phyloP scores from a whole-genome alignment of 2,113 vertebrate species.

The Atherinomorus stipes region DNA sequence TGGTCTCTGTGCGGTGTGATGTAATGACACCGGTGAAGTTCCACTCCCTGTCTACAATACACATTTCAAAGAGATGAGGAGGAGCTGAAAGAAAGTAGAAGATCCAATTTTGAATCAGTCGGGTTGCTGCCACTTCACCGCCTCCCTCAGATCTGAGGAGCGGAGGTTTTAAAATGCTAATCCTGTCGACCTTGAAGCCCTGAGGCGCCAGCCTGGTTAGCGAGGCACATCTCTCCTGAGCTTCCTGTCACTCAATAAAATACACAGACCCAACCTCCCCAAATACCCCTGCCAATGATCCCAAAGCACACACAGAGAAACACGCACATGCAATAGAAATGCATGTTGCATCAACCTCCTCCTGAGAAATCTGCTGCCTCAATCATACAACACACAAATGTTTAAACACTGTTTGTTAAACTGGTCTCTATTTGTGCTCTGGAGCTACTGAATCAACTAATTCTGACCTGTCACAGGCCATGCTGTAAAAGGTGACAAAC shows the following conservation, averaged over 20 bases:
- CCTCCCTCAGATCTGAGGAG: conserved; percentile 46
- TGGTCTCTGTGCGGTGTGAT: conserved; percentile 16
- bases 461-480: conserved; percentile 27
- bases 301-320: conserved; percentile 12
- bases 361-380: conserved; percentile 2
- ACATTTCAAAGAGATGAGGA: conserved; percentile 27
- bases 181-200: conserved; percentile 67
- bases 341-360: conserved; percentile 28
- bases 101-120: conserved; percentile 34
- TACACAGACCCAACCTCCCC: conserved; percentile 45
- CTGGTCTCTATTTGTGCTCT: background rate
- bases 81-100: conserved; percentile 38
- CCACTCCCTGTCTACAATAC: background rate
- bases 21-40: conserved; percentile 47
- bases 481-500: conserved; percentile 10
- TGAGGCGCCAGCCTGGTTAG: conserved; percentile 48
- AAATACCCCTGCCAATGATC: conserved; percentile 23
- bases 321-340: background rate
- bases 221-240: conserved; percentile 56
- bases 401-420: background rate
- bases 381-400: background rate
- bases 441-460: conserved; percentile 18
- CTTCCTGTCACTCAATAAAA: conserved; percentile 66
- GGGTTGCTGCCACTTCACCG: conserved; percentile 25
- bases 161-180: conserved; percentile 65